Conservation (phyloP, 2,797 vertebrate species). For the Fundulus diaphanus region DNA sequence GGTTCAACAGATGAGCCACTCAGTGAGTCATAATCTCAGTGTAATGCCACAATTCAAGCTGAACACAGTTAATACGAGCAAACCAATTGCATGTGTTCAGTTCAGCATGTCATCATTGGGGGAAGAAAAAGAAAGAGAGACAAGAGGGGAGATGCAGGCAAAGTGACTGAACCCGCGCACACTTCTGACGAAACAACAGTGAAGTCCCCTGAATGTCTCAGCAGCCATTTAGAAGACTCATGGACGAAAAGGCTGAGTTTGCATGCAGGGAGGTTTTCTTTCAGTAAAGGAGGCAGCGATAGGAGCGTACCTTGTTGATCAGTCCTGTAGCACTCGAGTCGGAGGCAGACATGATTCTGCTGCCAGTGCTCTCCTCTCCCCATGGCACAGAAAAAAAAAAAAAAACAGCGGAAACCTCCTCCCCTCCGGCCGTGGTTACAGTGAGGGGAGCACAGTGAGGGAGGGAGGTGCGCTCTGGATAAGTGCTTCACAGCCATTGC, state of each 20-base stretch:
- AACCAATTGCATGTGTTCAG: slow-evolving; percentile 18
- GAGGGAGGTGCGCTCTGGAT: slow-evolving; percentile 59
- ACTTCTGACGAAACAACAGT: slow-evolving; percentile 57
- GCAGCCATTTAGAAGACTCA: slow-evolving; percentile 44
- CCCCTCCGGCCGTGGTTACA: slow-evolving; percentile 63
- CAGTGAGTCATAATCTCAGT: slow-evolving; percentile 26
- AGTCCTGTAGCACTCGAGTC: slow-evolving; percentile 84
- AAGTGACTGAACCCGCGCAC: slow-evolving; percentile 61
- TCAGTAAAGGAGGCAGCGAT: slow-evolving; percentile 43
- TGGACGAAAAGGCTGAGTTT: slow-evolving; percentile 38
- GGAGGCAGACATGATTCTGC: slow-evolving; percentile 81
- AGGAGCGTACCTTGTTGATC: slow-evolving; percentile 80
- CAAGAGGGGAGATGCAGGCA: slow-evolving; percentile 52
- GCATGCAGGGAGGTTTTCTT: slow-evolving; percentile 54
- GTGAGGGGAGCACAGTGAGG: slow-evolving; percentile 41
- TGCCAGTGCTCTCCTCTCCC: slow-evolving; percentile 71
- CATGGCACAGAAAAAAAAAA: slow-evolving; percentile 66
- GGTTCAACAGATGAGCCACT: slow-evolving; percentile 60
- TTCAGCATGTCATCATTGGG: slow-evolving; percentile 29
- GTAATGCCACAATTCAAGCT: slow-evolving; percentile 24
- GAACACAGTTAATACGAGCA: slow-evolving; percentile 14
- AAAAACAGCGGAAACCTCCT: slow-evolving; percentile 67
- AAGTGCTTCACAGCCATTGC: slow-evolving; percentile 77
- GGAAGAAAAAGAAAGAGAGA: slow-evolving; percentile 24
- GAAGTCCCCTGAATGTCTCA: slow-evolving; percentile 29